A percentile compares a stretch with the other conserved stretches of the same genome.
Conservation (phyloP, 2,113 vertebrate genomes). For the Opisthocomus hoazin region DNA sequence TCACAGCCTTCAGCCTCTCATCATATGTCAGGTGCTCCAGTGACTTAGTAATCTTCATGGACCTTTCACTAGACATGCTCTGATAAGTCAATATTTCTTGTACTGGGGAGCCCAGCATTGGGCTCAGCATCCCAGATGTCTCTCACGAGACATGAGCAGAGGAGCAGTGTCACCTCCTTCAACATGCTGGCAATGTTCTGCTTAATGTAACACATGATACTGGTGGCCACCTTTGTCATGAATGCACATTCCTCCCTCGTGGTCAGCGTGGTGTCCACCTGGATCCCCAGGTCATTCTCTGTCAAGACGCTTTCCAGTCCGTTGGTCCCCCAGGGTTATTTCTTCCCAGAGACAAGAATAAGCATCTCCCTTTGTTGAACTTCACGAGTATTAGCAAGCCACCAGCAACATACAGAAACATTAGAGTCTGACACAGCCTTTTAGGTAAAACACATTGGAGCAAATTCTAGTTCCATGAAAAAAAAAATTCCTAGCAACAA, state of each 20-base stretch:
- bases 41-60: neutral
- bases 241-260: neutral
- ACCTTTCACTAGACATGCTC: neutral
- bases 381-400: neutral
- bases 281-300: neutral
- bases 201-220: neutral
- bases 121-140: neutral
- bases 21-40: neutral
- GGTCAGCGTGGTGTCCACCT: neutral
- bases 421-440: neutral
- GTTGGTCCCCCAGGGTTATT: neutral
- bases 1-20: neutral
- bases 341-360: neutral
- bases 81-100: no score
- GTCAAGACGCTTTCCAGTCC: neutral
- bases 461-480: neutral
- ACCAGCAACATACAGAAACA: neutral
- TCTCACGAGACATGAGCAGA: rapidly evolving
- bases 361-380: neutral
- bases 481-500: neutral
- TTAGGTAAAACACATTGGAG: neutral
- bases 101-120: neutral
- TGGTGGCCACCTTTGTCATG: rapidly evolving
- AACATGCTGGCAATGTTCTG: neutral
- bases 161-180: neutral